Conservation (phyloP, 2,888 invertebrate species). For the Sinhomidia bicolor region DNA sequence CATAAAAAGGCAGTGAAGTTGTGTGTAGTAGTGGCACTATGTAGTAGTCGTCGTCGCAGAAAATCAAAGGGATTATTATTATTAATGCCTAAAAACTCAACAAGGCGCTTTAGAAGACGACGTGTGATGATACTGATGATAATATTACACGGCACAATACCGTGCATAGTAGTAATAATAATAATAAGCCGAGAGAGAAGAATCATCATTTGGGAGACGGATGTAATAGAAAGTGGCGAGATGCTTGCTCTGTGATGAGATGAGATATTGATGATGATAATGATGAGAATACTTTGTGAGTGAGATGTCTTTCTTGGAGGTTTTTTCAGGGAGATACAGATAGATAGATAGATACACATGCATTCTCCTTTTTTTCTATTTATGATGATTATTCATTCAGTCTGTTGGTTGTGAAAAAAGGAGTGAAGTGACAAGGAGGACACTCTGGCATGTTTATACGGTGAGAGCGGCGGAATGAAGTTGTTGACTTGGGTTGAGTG, state of each 20-base stretch:
- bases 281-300: not conserved
- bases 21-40: constrained; percentile 9
- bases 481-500: constrained; percentile 79
- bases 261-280: not conserved
- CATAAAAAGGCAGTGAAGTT: constrained; percentile 23
- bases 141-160: constrained; percentile 34
- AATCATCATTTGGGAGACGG: constrained; percentile 39
- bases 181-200: constrained; percentile 58
- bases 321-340: not conserved
- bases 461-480: constrained; percentile 77
- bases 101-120: constrained; percentile 63
- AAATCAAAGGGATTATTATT: constrained; percentile 69
- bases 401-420: constrained; percentile 61
- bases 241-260: not conserved
- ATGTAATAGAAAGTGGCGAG: constrained; percentile 52
- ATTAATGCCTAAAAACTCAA: constrained; percentile 69
- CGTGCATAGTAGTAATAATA: constrained; percentile 11
- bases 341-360: not conserved
- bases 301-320: constrained; percentile 44
- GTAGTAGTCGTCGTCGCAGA: constrained; percentile 64
- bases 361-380: not conserved
- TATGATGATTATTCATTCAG: constrained; percentile 63
- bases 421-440: constrained; percentile 75
- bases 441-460: constrained; percentile 77
- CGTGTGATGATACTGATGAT: constrained; percentile 64